These are phyloP conservation scores for Hucho hucho DNA, from an alignment of 2,113 vertebrate species.

Conservation along the genomic window DNA sequence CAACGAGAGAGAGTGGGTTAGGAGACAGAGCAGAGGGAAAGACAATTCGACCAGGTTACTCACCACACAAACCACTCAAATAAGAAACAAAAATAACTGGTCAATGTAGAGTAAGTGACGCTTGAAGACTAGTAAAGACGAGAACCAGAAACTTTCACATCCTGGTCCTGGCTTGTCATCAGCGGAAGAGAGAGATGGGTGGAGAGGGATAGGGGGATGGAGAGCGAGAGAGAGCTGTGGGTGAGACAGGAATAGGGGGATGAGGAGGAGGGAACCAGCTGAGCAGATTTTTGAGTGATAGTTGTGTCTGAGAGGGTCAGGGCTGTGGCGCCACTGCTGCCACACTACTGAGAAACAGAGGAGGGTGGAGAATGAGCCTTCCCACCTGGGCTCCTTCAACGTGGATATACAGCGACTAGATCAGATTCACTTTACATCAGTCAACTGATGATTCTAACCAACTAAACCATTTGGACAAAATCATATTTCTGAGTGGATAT, in stretches of 20 bases:
- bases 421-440: background rate
- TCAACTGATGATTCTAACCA: background rate
- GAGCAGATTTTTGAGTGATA: constrained; percentile 64
- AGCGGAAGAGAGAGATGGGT: constrained; percentile 25
- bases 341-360: constrained; percentile 64
- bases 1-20: background rate
- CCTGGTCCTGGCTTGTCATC: constrained; percentile 23
- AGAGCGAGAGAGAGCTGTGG: background rate
- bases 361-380: constrained; percentile 60
- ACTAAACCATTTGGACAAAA: background rate
- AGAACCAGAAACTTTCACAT: constrained; percentile 19
- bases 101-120: constrained; percentile 32
- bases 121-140: constrained; percentile 14
- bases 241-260: background rate
- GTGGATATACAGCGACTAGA: background rate
- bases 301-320: constrained; percentile 70
- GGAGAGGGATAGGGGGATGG: too few species aligned
- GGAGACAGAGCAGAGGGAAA: constrained; percentile 21
- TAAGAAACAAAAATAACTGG: constrained; percentile 36
- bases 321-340: constrained; percentile 68
- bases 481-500: too few species aligned
- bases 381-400: constrained; percentile 56
- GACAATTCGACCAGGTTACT: constrained; percentile 39
- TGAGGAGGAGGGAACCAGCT: constrained; percentile 2
- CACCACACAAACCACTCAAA: constrained; percentile 24